Evolutionary conservation across 2,797 vertebrate species (phyloP), one percentile per base, ranked within the genome.

Genomic region (Danio tinwini): DNA sequence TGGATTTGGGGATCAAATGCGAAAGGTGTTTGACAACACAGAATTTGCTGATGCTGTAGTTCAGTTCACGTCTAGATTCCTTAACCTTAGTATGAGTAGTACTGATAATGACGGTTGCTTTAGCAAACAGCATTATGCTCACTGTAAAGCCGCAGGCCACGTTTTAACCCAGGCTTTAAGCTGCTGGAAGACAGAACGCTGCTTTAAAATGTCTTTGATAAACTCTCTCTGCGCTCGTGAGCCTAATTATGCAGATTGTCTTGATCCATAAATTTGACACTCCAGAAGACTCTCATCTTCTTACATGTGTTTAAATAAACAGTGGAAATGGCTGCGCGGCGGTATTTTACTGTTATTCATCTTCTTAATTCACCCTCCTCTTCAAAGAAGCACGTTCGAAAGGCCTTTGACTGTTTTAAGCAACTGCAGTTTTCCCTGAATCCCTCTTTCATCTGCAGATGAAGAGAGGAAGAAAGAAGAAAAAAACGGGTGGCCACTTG

Each of bases 361-460:
- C 69, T 72, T 10, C 40, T 44, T 44, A 56, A 56, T 72, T 72
- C 69, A 45, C 52, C n/a, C 39, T 44, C 40, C 7, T 72, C 52
- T 72, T 72, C 69, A 72, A 72, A 72, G 69, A 40, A 2, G 39
- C 19, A 17, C 2, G 52, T 72, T 72, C 56, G 69, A 72, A 72
- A 72, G 53, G 12, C 39, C 17, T 64, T 64, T 44, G 37, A 64
- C 62, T 64, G 52, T 56, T 72, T 56, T 44, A 56, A 72, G 69
- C 10, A 71, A 71, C n/a, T 40, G 10, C 16, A 8, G 75, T 49
- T 72, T 56, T 65, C 62, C 49, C 69, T 29, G 11, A 82, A 85
- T 85, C 77, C 67, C 74, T 78, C 88, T 90, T 91, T 92, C 86
- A 91, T 91, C 88, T 84, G 13, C 61, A 86, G 86, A 91, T 89